Evolutionary conservation across 2,113 vertebrate genomes (phyloP), one percentile per base, ranked within the genome.

Genomic region (Arvicanthis niloticus): DNA sequence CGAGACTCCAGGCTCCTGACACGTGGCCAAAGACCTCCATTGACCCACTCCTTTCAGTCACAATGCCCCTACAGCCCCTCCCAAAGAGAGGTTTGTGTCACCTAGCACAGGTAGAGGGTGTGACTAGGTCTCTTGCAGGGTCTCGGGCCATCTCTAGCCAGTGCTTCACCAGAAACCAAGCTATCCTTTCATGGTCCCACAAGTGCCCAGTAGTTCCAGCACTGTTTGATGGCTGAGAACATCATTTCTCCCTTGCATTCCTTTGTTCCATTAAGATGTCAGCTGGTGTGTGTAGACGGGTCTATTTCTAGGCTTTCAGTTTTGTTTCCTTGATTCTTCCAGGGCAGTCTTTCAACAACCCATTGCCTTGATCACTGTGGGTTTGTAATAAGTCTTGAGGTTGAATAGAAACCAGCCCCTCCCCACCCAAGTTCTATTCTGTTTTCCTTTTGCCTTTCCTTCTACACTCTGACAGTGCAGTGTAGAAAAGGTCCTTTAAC

Each of bases 321-420:
- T 42, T 51, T 90, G 42, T 91, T 80, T 17, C 42, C 53, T 37
- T 88, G 60, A 76, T 68, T 62, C 45, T 84, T 37, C 80, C 80
- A 82, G 56, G 70, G n/a, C 40, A 1, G 65, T 94, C 17, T 70
- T 88, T 93, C 60, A 42, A 68, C 68, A 53, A 45, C 67, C 40
- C 13, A 42, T 48, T 60, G 26, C 76, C 42, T 86, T 60, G 76
- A 60, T 91, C 45, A 40, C 29, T 86, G 34, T 53, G 26, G n/a
- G 56, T 93, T 86, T 88, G 26, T 5, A 51, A 16, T 60, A 91
- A 82, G 40, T 81, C 24, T 96, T 94, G 53, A 86, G 76, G 75
- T 60, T 10, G 19, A 34, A 31, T 62, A 13, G n/a, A 65, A 7
- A 42, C 37, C 45, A 37, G 24, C 73, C 70, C 16, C 7, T n/a